phyloP scores from a whole-genome alignment of 2,888 invertebrate genomes.

The Amiota communis region DNA sequence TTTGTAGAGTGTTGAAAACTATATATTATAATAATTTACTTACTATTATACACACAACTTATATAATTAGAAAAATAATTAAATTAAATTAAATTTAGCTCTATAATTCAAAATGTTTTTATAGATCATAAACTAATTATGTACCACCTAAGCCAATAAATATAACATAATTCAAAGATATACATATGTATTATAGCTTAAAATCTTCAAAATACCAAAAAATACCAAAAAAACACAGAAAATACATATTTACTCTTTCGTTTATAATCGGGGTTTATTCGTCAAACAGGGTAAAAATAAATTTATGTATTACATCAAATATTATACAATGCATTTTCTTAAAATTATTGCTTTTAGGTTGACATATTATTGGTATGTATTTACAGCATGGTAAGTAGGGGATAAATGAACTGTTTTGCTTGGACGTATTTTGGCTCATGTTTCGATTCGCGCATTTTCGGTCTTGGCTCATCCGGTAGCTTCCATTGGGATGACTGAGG shows the following conservation, averaged over 20 bases:
- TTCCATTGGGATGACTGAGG: no score
- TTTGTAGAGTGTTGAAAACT: no score
- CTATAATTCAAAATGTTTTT: slow-evolving; percentile 10
- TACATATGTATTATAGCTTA: slow-evolving; percentile 21
- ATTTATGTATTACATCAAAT: slow-evolving; percentile 53
- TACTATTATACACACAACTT: not conserved
- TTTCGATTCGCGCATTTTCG: no score
- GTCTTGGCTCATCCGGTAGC: no score
- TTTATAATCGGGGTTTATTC: slow-evolving; percentile 41
- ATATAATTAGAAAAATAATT: not conserved
- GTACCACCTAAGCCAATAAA: slow-evolving; percentile 24
- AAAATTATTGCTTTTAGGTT: not conserved
- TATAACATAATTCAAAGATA: not conserved
- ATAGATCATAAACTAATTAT: slow-evolving; percentile 6
- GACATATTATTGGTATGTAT: no score
- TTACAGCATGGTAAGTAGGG: no score
- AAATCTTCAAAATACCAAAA: slow-evolving; percentile 16
- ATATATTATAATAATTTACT: no score
- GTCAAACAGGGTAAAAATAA: slow-evolving; percentile 59
- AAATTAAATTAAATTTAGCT: slow-evolving; percentile 2
- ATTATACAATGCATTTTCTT: slow-evolving; percentile 29
- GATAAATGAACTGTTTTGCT: no score
- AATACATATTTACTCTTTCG: slow-evolving; percentile 9
- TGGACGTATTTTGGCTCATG: no score
- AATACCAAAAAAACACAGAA: slow-evolving; percentile 16